Percentiles rank a stretch among this genome's conserved stretches.
Evolutionary conservation across 2,888 invertebrate species (phyloP).

Genomic region (Mimas tiliae): DNA sequence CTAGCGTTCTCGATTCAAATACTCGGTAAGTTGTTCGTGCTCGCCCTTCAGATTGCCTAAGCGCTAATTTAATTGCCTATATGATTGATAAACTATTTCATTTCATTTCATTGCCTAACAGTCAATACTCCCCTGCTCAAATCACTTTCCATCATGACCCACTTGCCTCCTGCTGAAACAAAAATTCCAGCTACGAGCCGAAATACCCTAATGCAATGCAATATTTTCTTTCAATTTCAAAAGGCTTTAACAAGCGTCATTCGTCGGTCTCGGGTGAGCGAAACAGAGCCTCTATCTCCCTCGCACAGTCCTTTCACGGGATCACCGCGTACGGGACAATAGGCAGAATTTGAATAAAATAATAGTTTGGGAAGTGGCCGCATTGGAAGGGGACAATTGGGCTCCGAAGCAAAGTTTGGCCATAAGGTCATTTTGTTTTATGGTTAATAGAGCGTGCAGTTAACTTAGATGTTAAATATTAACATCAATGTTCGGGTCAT

Average conservation of each 20-base stretch:
- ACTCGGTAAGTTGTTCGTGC: no score
- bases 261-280: slow-evolving; percentile 5
- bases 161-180: background rate
- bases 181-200: background rate
- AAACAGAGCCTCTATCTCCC: background rate
- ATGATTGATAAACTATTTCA: no score
- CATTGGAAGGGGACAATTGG: slow-evolving; percentile 36
- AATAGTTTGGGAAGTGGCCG: slow-evolving; percentile 67
- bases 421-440: slow-evolving; percentile 58
- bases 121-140: no score
- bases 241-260: slow-evolving; percentile 21
- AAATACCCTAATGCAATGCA: slow-evolving; percentile 21
- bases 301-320: slow-evolving; percentile 42
- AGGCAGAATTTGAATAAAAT: slow-evolving; percentile 74
- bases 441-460: slow-evolving; percentile 35
- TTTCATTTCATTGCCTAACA: background rate
- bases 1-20: no score
- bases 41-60: no score
- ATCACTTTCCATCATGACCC: background rate
- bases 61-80: no score
- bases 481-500: background rate
- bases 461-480: background rate
- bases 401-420: slow-evolving; percentile 48
- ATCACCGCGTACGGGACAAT: slow-evolving; percentile 56
- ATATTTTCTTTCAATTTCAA: slow-evolving; percentile 27